Conservation (phyloP, 2,113 vertebrate genomes). For the Python bivittatus region DNA sequence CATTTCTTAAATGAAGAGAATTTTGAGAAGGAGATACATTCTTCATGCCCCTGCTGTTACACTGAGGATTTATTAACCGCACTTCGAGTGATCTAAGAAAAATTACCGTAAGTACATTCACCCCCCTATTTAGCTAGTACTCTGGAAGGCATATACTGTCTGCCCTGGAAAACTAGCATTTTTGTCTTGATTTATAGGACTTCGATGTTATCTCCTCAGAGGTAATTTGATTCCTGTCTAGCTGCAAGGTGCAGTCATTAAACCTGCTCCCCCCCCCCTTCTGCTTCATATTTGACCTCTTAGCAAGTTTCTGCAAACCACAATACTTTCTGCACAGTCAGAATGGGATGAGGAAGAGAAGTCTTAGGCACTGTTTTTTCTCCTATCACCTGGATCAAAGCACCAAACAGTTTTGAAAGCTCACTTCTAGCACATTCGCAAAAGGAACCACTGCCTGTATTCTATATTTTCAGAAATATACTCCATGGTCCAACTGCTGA, state of each 20-base stretch:
- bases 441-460: not conserved
- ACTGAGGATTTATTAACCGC: not conserved
- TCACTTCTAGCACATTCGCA: constrained; percentile 15
- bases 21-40: accelerated
- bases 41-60: not conserved
- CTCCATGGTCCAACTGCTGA: not conserved
- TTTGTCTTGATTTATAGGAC: constrained; percentile 34
- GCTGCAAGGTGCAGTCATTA: constrained; percentile 2
- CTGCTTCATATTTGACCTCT: not conserved
- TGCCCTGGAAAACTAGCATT: not conserved
- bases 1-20: not conserved
- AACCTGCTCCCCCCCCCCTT: not conserved
- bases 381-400: constrained; percentile 3
- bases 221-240: constrained; percentile 34
- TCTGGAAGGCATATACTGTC: constrained; percentile 9
- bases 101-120: not conserved
- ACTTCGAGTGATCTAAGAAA: constrained; percentile 21
- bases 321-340: not conserved
- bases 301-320: not conserved
- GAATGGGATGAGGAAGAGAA: not conserved
- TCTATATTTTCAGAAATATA: not conserved
- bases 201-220: constrained; percentile 16
- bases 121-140: not conserved
- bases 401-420: constrained; percentile 13
- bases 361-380: constrained; percentile 1